phyloP scores from a whole-genome alignment of 2,113 vertebrate genomes.

The Brachirus orientalis region DNA sequence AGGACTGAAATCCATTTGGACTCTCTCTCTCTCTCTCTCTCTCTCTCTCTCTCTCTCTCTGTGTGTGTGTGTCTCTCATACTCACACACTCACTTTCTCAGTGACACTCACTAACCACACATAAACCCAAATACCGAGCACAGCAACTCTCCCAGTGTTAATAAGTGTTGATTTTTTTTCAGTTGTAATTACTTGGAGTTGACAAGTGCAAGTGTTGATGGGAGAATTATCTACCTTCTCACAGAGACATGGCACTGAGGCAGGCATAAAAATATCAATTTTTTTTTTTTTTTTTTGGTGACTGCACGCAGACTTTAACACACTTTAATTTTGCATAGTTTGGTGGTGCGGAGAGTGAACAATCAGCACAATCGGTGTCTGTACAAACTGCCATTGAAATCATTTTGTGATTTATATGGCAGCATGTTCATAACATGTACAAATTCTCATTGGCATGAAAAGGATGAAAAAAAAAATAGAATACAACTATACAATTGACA shows the following conservation, averaged over 20 bases:
- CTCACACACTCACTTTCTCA: slow-evolving; percentile 20
- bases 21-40: slow-evolving; percentile 45
- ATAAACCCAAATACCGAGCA: slow-evolving; percentile 49
- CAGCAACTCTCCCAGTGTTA: slow-evolving; percentile 48
- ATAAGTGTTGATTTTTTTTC: slow-evolving; percentile 60
- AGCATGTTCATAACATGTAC: slow-evolving; percentile 11
- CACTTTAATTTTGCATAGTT: no score
- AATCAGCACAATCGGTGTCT: slow-evolving; percentile 12
- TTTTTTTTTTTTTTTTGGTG: no score
- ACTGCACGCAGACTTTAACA: no score
- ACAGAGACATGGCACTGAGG: slow-evolving; percentile 42
- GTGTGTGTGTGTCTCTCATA: slow-evolving; percentile 38
- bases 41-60: slow-evolving; percentile 39
- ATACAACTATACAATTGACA: slow-evolving; percentile 8
- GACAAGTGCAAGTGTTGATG: slow-evolving; percentile 61
- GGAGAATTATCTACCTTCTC: slow-evolving; percentile 64
- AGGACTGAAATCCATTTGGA: slow-evolving; percentile 81
- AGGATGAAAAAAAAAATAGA: neutral
- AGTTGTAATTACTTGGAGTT: slow-evolving; percentile 56
- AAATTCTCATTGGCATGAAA: neutral
- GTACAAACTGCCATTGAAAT: slow-evolving; percentile 17
- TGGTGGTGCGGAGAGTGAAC: no score
- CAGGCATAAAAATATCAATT: slow-evolving; percentile 59
- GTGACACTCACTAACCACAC: slow-evolving; percentile 43
- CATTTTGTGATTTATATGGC: neutral